Evolutionary conservation across 1,140 invertebrate species (phyloP), one percentile per base, ranked within the genome.

Genomic region (Agrypnia vestita): DNA sequence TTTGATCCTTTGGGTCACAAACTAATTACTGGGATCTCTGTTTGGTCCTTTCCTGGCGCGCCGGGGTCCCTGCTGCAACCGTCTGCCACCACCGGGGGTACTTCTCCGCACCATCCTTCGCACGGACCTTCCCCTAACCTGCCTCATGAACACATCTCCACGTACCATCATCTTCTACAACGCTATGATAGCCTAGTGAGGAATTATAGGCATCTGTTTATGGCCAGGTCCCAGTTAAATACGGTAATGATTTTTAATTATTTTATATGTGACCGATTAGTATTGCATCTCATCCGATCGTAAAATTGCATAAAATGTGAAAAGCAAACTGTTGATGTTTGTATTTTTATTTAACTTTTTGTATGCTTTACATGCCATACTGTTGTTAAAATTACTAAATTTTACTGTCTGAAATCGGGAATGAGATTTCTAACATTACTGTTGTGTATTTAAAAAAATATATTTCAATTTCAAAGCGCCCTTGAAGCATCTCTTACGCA

Each of bases 1-100:
- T 97, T 97, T 90, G 96, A 97, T 87, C 91, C 92, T 76, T 89
- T 94, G 51, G 96, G 96, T 46, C 92, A 93, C 82, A 95, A 95
- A 87, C 86, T 97, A 13, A 95, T 96, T 82, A 97, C 96, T 0
- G 96, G 95, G 11, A 96, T 97, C 84, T 93, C 94, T 6, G 82
- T 88, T 21, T 87, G 86, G 84, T 82, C 83, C 0, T 84, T 83
- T 11, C 47, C 15, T 82, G 77, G 7, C 80, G 67, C 25, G 0
- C 43, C 62, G 79, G 81, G 77, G 78, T 79, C 47, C 78, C 83
- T 85, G 9, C 49, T 67, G 84, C 71, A 73, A 13, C 71, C 67
- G 8, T 21, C 67, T 13, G 85, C 75, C 84, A 84, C 8, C 84
- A 82, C 62, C 67, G 82, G 10, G 72, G 72, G 4, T 21, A 77